Percentiles rank a stretch among this genome's conserved stretches.
phyloP scores from a whole-genome alignment of 2,888 invertebrate species.

The Lithodes maja region DNA sequence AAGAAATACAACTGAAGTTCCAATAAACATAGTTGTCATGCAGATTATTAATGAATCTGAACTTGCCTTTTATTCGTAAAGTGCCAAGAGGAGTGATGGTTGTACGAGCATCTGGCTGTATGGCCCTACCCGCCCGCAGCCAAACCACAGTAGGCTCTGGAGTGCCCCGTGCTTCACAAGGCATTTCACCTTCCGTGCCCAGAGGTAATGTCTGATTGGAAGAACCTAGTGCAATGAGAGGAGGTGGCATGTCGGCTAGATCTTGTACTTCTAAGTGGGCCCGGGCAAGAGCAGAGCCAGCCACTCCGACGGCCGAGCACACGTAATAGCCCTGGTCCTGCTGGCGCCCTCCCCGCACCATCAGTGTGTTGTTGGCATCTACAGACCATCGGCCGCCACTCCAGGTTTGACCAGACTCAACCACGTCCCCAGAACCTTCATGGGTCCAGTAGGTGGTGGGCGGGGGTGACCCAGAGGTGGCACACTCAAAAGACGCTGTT shows the following conservation, averaged over 20 bases:
- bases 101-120: constrained; percentile 77
- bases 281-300: constrained; percentile 91
- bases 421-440: constrained; percentile 67
- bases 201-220: constrained; percentile 90
- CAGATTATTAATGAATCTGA: not conserved
- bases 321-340: constrained; percentile 84
- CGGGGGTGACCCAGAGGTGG: constrained; percentile 68
- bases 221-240: constrained; percentile 89
- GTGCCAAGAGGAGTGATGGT: constrained; percentile 81
- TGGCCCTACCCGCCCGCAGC: constrained; percentile 84
- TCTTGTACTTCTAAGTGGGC: constrained; percentile 85
- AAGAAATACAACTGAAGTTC: not conserved
- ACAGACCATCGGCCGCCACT: constrained; percentile 69
- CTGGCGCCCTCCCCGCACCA: constrained; percentile 59
- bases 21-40: not conserved
- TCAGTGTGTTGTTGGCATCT: constrained; percentile 68
- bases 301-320: constrained; percentile 96
- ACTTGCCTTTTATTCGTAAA: constrained; percentile 84
- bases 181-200: constrained; percentile 85
- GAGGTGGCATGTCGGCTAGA: constrained; percentile 80
- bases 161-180: constrained; percentile 84
- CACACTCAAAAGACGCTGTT: constrained; percentile 67
- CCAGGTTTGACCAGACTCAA: constrained; percentile 68
- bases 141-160: constrained; percentile 83
- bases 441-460: constrained; percentile 69